phyloP scores from a whole-genome alignment of 2,888 invertebrate species.

The Tenthredo scrophulariae region DNA sequence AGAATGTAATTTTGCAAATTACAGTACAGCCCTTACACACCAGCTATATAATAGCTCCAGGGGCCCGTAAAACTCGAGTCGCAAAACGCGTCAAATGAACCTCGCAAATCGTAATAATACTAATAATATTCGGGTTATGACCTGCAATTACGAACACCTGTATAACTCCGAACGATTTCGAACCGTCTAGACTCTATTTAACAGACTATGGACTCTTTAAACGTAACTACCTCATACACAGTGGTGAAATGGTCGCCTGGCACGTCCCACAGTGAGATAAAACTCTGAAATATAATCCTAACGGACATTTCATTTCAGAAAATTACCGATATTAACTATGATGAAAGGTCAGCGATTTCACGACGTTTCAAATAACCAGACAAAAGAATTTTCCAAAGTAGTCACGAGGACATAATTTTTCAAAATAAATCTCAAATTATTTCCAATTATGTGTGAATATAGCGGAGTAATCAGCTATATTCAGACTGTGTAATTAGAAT shows the following conservation, averaged over 20 bases:
- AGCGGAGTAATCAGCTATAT: too few relatives aligned
- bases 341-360: neutral
- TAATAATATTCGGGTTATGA: slow-evolving; percentile 55
- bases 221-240: slow-evolving; percentile 62
- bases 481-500: too few relatives aligned
- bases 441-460: too few relatives aligned
- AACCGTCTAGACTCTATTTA: slow-evolving; percentile 68
- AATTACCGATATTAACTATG: neutral
- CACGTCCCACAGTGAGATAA: neutral
- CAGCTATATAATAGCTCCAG: neutral
- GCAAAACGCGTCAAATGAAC: slow-evolving; percentile 31
- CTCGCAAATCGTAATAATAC: slow-evolving; percentile 22
- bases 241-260: neutral
- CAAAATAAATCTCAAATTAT: too few relatives aligned
- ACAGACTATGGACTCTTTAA: slow-evolving; percentile 9
- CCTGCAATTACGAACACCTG: slow-evolving; percentile 73
- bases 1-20: slow-evolving; percentile 72
- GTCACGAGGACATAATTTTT: too few relatives aligned
- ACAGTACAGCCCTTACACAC: slow-evolving; percentile 66
- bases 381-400: too few relatives aligned
- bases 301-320: neutral
- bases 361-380: too few relatives aligned
- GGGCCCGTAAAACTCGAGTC: neutral
- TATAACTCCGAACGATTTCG: slow-evolving; percentile 69
- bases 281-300: neutral